Evolutionary conservation across 2,113 vertebrate genomes (phyloP).

Genomic region (Cisticola juncidis): DNA sequence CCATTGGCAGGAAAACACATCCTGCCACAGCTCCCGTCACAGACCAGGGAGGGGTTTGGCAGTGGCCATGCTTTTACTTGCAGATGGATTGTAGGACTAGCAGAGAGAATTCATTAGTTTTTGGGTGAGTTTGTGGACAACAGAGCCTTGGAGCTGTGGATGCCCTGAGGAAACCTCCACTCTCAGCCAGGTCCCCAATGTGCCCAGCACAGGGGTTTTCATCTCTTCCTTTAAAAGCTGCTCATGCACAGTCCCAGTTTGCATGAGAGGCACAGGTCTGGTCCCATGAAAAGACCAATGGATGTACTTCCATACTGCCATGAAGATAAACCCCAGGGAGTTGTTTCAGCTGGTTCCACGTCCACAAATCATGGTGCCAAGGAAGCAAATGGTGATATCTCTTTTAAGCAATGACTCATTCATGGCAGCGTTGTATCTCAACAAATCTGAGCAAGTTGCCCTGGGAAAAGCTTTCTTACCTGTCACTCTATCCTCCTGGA

Average conservation of each 20-base stretch:
- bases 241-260: background rate
- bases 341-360: background rate
- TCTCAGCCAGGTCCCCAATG: background rate
- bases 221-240: background rate
- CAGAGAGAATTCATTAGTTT: background rate
- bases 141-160: background rate
- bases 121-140: background rate
- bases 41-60: background rate
- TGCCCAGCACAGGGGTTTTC: background rate
- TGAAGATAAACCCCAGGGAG: background rate
- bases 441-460: background rate
- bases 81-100: background rate
- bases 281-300: background rate
- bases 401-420: background rate
- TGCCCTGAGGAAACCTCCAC: background rate
- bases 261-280: background rate
- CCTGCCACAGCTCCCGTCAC: background rate
- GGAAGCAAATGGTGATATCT: background rate
- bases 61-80: background rate
- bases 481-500: background rate
- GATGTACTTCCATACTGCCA: background rate
- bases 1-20: background rate
- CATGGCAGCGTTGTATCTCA: background rate
- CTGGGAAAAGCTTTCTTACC: background rate
- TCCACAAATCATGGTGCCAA: background rate